A percentile compares a stretch with the other conserved stretches of the same genome.
Evolutionary conservation across 1,140 invertebrate genomes (phyloP).

Genomic region (Stratiolaelaps scimitus): DNA sequence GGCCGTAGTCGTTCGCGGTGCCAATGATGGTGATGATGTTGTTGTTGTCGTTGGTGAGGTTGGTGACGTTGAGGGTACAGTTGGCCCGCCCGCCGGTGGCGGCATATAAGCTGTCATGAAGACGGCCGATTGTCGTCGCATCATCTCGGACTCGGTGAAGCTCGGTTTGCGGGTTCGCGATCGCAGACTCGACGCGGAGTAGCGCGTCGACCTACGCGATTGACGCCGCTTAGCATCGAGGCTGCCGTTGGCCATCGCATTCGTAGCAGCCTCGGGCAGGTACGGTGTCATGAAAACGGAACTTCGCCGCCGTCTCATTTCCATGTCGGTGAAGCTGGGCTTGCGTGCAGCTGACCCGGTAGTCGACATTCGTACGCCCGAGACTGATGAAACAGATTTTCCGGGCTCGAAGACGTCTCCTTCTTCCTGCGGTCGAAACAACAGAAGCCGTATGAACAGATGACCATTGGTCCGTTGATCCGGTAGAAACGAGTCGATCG

Average conservation of each 20-base stretch:
- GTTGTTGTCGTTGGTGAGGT: too few relatives aligned
- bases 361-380: background rate
- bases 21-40: too few relatives aligned
- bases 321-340: background rate
- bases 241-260: background rate
- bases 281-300: slow-evolving; percentile 22
- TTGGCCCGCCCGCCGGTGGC: too few relatives aligned
- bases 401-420: slow-evolving; percentile 26
- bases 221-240: background rate
- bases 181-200: background rate
- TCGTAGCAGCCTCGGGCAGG: background rate
- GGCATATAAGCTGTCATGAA: background rate
- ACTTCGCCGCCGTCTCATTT: slow-evolving; percentile 9
- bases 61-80: too few relatives aligned
- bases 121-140: background rate
- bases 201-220: too few relatives aligned
- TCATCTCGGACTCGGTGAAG: slow-evolving; percentile 20
- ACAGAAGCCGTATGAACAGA: background rate
- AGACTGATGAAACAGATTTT: slow-evolving; percentile 1
- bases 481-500: too few relatives aligned
- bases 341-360: background rate
- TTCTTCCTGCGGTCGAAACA: background rate
- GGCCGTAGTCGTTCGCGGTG: too few relatives aligned
- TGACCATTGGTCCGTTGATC: too few relatives aligned
- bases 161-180: background rate